Base-by-base conservation (phyloP, 2,797 vertebrate species). In the Danio albolineatus region DNA sequence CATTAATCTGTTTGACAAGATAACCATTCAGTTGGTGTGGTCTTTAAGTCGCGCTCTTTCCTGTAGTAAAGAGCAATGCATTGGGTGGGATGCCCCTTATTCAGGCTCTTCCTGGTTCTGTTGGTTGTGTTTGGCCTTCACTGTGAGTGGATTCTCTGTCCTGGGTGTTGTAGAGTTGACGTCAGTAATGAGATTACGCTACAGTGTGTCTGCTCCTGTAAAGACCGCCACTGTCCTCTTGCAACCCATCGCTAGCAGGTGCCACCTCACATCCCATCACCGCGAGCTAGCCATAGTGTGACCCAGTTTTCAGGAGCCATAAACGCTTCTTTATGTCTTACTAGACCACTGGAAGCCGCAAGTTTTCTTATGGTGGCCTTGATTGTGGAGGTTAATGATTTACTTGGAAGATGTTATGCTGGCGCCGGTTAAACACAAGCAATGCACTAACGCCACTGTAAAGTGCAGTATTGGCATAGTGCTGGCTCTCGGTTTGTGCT, bases 151-250 rank as follows among this genome's bases (percentile, higher is more conserved):
- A 85, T 90, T 92, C 89, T 83, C 88, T 90, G 90, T 89, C 87
- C 85, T 81, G 83, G 83, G 82, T 89, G 84, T 83, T 89, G 28
- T 28, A 28, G 86, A 81, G 78, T 86, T 92, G 89, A 91, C 83
- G 86, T 93, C 89, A 90, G 83, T 91, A 93, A 91, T 90, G 83
- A 84, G 91, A 91, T 94, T 92, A 91, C 85, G 88, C 86, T 79
- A 84, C 83, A 86, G 91, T 86, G 88, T 91, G 89, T 90, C 90
- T 91, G 89, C 79, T 89, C 87, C 12, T 4, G 62, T 54, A 86
- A 84, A 78, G 85, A 83, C 79, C 66, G 81, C 83, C 70, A 76
- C 74, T 74, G 82, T 86, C 80, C 84, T 80, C 61, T 28, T 48
- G 69, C 43, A 83, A 74, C 70, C 79, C 62, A 5, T 76, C 60